phyloP scores from a whole-genome alignment of 2,113 vertebrate genomes.

The Gracilinanus agilis region DNA sequence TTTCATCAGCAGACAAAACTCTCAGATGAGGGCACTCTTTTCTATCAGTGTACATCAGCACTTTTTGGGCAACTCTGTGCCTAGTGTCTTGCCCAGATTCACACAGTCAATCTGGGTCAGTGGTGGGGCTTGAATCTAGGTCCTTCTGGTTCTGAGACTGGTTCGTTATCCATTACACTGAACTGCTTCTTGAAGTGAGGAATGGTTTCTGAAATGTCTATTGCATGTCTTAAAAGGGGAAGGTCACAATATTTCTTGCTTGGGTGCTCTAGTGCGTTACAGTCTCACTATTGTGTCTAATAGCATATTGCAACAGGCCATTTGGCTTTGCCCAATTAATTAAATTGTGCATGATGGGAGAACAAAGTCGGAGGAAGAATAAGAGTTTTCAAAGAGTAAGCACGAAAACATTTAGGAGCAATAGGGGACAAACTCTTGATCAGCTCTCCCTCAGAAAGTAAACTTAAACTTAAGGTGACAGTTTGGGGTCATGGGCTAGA shows the following conservation, averaged over 20 bases:
- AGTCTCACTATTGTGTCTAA: slow-evolving; percentile 45
- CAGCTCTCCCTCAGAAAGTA: not conserved
- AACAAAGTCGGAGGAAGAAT: slow-evolving; percentile 35
- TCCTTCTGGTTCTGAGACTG: not conserved
- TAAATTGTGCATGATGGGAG: slow-evolving; percentile 49
- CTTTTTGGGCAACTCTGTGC: not conserved
- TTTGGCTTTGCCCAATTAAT: slow-evolving; percentile 60
- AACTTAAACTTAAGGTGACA: not conserved
- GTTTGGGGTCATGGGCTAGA: not conserved
- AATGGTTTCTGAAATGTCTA: slow-evolving; percentile 48
- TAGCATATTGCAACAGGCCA: slow-evolving; percentile 61
- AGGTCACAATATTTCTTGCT: slow-evolving; percentile 45
- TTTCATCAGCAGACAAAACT: not conserved
- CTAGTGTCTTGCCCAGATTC: not conserved
- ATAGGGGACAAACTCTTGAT: slow-evolving; percentile 15
- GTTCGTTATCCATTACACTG: not conserved
- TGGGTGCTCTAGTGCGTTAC: slow-evolving; percentile 29
- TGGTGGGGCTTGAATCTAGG: not conserved
- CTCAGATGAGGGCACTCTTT: not conserved
- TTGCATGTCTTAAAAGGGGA: slow-evolving; percentile 42
- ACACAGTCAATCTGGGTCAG: not conserved
- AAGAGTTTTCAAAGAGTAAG: slow-evolving; percentile 12
- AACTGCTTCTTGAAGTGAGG: not conserved
- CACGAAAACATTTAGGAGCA: slow-evolving; percentile 13
- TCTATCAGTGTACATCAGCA: not conserved